phyloP scores from a whole-genome alignment of 2,888 invertebrate species.

The Stenodera caucasica region DNA sequence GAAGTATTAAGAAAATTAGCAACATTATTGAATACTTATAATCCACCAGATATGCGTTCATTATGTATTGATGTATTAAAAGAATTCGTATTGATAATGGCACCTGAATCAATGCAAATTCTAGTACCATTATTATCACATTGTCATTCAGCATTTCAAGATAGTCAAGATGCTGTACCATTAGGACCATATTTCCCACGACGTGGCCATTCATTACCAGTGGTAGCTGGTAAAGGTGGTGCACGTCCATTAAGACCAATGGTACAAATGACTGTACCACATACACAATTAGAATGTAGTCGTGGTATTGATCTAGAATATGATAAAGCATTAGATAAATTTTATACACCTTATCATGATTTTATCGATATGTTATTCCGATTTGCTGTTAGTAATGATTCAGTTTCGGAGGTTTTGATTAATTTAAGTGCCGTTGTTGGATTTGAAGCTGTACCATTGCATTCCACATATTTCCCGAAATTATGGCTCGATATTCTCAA shows the following conservation, averaged over 20 bases:
- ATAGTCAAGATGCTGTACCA: conserved; percentile 69
- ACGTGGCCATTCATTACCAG: conserved; percentile 62
- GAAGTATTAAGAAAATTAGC: conserved; percentile 86
- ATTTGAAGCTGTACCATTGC: conserved; percentile 85
- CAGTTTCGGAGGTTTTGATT: conserved; percentile 82
- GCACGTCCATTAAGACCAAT: conserved; percentile 76
- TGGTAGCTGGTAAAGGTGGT: conserved; percentile 63
- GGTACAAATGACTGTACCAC: conserved; percentile 83
- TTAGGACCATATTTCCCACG: conserved; percentile 78
- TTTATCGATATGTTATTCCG: conserved; percentile 86
- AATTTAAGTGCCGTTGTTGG: conserved; percentile 87
- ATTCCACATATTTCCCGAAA: conserved; percentile 86
- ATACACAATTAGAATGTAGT: conserved; percentile 70
- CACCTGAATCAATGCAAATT: conserved; percentile 77
- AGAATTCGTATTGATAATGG: conserved; percentile 77
- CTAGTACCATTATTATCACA: conserved; percentile 84
- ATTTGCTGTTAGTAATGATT: conserved; percentile 85
- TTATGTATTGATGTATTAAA: conserved; percentile 77
- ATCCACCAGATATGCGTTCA: conserved; percentile 80
- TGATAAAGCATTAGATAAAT: conserved; percentile 73
- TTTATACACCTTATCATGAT: conserved; percentile 86
- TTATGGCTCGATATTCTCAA: conserved; percentile 89
- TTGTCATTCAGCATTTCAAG: conserved; percentile 79
- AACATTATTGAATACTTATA: conserved; percentile 85
- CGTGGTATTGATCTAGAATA: conserved; percentile 77